Evolutionary conservation across 2,888 invertebrate species (phyloP).

Genomic region (Protodeltote pygarga): DNA sequence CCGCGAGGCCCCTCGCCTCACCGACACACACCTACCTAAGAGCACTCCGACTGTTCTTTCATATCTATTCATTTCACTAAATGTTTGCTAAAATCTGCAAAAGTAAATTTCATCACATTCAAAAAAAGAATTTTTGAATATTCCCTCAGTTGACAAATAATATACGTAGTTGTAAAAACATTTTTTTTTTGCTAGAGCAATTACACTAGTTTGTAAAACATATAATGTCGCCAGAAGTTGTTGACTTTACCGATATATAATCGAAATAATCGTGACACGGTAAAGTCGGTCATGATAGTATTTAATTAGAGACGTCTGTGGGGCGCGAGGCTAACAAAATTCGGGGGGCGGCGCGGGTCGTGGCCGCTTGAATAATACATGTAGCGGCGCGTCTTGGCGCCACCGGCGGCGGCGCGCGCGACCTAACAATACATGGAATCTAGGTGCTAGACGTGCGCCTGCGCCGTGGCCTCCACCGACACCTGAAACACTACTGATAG

Average conservation of each 20-base stretch:
- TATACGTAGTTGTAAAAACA: slow-evolving; percentile 15
- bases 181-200: background rate
- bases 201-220: slow-evolving; percentile 35
- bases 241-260: slow-evolving; percentile 70
- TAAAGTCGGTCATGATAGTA: slow-evolving; percentile 77
- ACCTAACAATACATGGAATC: slow-evolving; percentile 68
- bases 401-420: slow-evolving; percentile 54
- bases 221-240: slow-evolving; percentile 55
- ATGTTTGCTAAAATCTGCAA: slow-evolving; percentile 1
- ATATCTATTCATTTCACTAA: slow-evolving; percentile 16
- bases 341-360: slow-evolving; percentile 80
- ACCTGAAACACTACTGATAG: slow-evolving; percentile 54
- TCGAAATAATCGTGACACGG: slow-evolving; percentile 70
- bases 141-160: too few species aligned
- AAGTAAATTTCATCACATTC: background rate
- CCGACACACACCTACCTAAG: slow-evolving; percentile 15
- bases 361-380: slow-evolving; percentile 81
- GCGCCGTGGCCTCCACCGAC: slow-evolving; percentile 43
- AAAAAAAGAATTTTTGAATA: too few species aligned
- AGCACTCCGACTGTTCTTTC: slow-evolving; percentile 17
- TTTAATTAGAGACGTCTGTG: slow-evolving; percentile 77
- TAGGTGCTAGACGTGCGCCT: slow-evolving; percentile 65
- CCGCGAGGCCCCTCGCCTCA: slow-evolving; percentile 22
- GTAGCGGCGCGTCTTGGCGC: slow-evolving; percentile 61
- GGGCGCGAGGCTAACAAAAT: slow-evolving; percentile 74